Evolutionary conservation across 1,140 invertebrate species (phyloP).

Genomic region (Zaprionus africanus): DNA sequence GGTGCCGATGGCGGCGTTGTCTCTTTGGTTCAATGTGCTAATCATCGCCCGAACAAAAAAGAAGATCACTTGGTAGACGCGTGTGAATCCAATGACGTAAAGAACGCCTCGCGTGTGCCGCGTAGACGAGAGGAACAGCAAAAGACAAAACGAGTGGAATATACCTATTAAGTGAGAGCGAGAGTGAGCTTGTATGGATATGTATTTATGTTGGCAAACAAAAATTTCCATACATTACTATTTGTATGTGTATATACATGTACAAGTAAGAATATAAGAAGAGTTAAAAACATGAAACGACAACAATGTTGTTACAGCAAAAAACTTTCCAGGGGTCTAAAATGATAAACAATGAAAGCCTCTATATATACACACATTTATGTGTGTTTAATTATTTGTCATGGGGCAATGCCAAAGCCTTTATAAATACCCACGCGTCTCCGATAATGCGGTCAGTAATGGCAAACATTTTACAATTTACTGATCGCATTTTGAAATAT

Average conservation of each 20-base stretch:
- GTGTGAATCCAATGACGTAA: conserved; percentile 70
- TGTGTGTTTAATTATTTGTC: conserved; percentile 22
- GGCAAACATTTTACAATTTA: neutral
- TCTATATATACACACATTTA: neutral
- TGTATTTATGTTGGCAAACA: neutral
- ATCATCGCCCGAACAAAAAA: conserved; percentile 58
- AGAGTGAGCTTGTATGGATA: conserved; percentile 1
- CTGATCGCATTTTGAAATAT: neutral
- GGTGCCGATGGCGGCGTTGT: conserved; percentile 16
- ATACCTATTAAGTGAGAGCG: conserved; percentile 29
- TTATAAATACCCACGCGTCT: conserved; percentile 4
- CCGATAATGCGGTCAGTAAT: neutral
- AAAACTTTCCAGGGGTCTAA: neutral
- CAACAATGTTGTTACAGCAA: too few relatives aligned
- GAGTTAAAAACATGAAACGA: neutral
- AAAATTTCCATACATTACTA: neutral
- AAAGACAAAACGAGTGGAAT: conserved; percentile 27
- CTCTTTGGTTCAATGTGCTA: conserved; percentile 61
- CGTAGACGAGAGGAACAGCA: conserved; percentile 22
- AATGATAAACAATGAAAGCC: neutral
- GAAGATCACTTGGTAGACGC: conserved; percentile 73
- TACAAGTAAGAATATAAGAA: neutral
- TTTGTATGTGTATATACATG: neutral
- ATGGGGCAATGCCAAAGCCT: conserved; percentile 33
- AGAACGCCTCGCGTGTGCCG: conserved; percentile 59